phyloP scores from a whole-genome alignment of 2,113 vertebrate genomes.

The Tor tambroides region DNA sequence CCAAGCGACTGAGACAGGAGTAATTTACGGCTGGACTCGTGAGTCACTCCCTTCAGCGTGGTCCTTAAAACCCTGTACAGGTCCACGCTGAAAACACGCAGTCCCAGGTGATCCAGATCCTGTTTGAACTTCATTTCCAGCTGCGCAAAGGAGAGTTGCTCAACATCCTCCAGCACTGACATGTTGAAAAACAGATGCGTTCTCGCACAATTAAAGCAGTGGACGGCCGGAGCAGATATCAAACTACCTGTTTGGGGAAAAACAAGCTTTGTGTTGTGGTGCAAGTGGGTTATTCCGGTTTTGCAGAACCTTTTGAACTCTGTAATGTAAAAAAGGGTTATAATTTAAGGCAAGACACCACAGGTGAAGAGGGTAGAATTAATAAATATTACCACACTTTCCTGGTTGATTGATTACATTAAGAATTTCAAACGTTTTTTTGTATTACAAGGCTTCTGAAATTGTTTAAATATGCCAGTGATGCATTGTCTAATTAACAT shows the following conservation, averaged over 20 bases:
- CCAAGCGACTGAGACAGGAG: constrained; percentile 77
- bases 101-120: constrained; percentile 56
- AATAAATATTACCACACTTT: background rate
- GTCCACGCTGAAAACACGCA: constrained; percentile 71
- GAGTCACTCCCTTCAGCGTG: constrained; percentile 65
- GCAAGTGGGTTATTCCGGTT: background rate
- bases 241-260: constrained; percentile 56
- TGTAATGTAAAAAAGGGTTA: background rate
- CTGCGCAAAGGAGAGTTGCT: constrained; percentile 81
- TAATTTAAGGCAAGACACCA: background rate
- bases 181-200: constrained; percentile 88
- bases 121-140: constrained; percentile 82
- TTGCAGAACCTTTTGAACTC: background rate
- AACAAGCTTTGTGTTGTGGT: background rate
- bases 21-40: constrained; percentile 58
- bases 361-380: background rate
- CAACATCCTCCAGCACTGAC: constrained; percentile 81
- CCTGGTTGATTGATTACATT: background rate
- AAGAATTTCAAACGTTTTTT: background rate
- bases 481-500: background rate
- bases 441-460: background rate
- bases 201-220: constrained; percentile 72
- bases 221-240: constrained; percentile 60
- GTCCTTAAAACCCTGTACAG: constrained; percentile 69
- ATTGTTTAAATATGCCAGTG: background rate